Percentiles rank a stretch among this genome's conserved stretches.
phyloP scores from a whole-genome alignment of 2,888 invertebrate genomes.

The Marronus borbonicus region DNA sequence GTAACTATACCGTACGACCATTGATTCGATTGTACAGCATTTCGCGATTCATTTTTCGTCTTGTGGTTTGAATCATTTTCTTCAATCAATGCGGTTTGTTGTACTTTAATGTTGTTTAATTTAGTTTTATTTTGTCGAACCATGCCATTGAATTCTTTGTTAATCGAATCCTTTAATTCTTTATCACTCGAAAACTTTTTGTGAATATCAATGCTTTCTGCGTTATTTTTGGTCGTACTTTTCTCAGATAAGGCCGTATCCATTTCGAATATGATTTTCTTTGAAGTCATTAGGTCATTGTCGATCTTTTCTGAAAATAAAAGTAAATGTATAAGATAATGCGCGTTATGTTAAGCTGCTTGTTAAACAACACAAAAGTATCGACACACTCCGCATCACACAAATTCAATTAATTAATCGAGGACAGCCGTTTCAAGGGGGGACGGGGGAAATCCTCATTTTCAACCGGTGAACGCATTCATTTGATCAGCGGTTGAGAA shows the following conservation, averaged over 20 bases:
- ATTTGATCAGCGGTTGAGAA: no score
- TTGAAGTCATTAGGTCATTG: conserved; percentile 63
- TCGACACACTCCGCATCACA: no score
- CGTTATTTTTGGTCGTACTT: conserved; percentile 36
- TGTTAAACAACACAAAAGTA: no score
- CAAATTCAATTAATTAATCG: no score
- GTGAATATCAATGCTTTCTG: conserved; percentile 41
- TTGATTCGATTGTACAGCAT: conserved; percentile 53
- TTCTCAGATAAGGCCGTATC: conserved; percentile 47
- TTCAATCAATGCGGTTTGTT: conserved; percentile 17
- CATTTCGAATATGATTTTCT: conserved; percentile 62
- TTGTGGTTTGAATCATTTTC: conserved; percentile 26
- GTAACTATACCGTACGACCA: conserved; percentile 50
- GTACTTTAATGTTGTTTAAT: conserved; percentile 4
- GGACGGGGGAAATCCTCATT: no score
- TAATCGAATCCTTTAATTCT: background rate
- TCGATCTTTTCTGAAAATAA: conserved; percentile 65
- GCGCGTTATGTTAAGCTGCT: background rate
- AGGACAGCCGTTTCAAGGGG: no score
- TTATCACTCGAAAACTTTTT: conserved; percentile 26
- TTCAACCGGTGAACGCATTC: no score
- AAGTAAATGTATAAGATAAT: conserved; percentile 43
- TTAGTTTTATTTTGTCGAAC: conserved; percentile 21
- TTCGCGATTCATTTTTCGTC: conserved; percentile 44
- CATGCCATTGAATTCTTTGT: background rate